Conservation (phyloP, 2,113 vertebrate genomes). For the Desmodus rotundus region DNA sequence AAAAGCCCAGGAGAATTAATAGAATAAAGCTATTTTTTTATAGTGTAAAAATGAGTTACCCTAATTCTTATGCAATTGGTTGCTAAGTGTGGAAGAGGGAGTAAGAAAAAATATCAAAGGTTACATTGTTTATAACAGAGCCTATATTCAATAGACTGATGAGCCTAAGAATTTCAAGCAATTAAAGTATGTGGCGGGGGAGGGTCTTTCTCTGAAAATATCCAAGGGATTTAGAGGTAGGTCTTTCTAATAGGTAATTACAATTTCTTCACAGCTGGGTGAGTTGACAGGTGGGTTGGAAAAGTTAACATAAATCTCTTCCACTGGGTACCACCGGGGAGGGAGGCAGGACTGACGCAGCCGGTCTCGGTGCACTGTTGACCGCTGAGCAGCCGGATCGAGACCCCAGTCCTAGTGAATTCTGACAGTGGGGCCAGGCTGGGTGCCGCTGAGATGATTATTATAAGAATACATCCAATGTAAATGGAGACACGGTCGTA, state of each 20-base stretch:
- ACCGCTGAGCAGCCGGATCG: not conserved
- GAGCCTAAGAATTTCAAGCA: constrained; percentile 3
- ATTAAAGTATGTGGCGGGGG: not conserved
- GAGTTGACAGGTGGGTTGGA: constrained; percentile 8
- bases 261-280: constrained; percentile 26
- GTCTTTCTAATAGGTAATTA: constrained; percentile 14
- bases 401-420: not conserved
- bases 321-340: not conserved
- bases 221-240: not conserved
- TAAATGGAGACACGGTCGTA: not conserved
- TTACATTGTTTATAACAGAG: not conserved
- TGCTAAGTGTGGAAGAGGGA: constrained; percentile 4
- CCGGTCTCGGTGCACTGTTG: not conserved
- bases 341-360: not conserved
- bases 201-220: constrained; percentile 19
- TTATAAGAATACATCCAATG: not conserved
- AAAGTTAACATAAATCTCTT: constrained; percentile 10
- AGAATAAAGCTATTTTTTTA: constrained; percentile 2
- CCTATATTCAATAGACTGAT: not conserved
- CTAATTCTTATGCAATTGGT: not conserved
- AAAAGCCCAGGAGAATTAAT: constrained; percentile 31
- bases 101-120: not conserved
- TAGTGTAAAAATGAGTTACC: not conserved
- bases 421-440: not conserved
- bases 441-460: not conserved